Evolutionary conservation across 2,113 vertebrate species (phyloP), one percentile per base, ranked within the genome.

Genomic region (Hepsetus odoe): DNA sequence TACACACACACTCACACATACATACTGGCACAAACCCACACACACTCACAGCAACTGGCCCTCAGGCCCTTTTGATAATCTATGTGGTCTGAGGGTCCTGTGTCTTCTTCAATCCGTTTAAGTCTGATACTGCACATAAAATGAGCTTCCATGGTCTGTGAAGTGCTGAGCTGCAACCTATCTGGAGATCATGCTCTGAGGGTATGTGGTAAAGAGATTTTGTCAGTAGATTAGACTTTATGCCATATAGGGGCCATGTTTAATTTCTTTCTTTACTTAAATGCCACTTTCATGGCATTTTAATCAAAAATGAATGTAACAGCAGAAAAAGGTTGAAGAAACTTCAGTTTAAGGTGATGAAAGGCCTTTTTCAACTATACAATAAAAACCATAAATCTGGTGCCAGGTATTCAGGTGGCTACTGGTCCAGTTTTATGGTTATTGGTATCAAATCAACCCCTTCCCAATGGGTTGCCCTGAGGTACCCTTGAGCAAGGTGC

Each of bases 51-150:
- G n/a, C n/a, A n/a, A n/a, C 58, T 33, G n/a, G 40, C 58, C 59
- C 59, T 9, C 12, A 49, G 40, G 42, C 42, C 42, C 44, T 30
- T 24, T 74, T 62, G 44, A 62, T 64, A 74, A 64, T 64, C 59
- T 49, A 49, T 44, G 44, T 62, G 20, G 13, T 74, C 58, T 64
- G 59, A 64, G 59, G 59, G 20, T 18, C 28, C 12, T 62, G 42
- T 64, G 28, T 49, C 16, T 64, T 35, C 42, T 24, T 16, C 18
- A 33, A 64, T 74, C 28, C 12, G 14, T 38, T 74, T 74, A 49
- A 62, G 20, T 46, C 18, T 2, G n/a, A 62, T 49, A 49, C 59
- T 32, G 32, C 30, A 4, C 59, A 64, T 35, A 33, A 64, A 20
- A 64, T 64, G 59, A 64, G 59, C 58, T 61, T 61, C 30, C 28